Evolutionary conservation across 2,797 vertebrate species (phyloP), one percentile per base, ranked within the genome.

Genomic region (Eulemur albifrons): DNA sequence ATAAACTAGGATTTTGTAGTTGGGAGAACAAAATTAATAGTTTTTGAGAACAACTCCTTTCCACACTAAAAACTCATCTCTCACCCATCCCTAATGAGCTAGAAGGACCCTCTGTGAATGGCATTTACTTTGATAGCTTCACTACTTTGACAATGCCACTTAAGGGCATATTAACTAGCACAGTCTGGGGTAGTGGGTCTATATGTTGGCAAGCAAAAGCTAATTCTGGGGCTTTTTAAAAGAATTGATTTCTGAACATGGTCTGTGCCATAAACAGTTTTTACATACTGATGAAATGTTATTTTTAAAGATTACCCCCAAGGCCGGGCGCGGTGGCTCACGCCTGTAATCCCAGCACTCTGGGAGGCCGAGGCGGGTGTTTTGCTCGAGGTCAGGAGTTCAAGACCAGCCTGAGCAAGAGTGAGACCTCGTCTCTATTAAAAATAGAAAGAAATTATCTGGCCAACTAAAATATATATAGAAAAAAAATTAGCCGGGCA

Each of bases 221-320:
- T 80, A 85, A 76, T 80, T 95, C 81, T 75, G 50, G 69, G 77
- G 54, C 20, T 91, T 76, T 85, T 95, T 65, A 65, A 67, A 32
- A 92, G 50, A 83, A 94, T n/a, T 73, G 30, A 76, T 67, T 85
- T 84, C 35, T 63, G 27, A 77, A 70, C 69, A 57, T 3, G 15
- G 76, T 67, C 52, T 82, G 30, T 88, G 23, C 20, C 67, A 30
- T 52, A 27, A 45, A 67, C 2, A 48, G 77, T 35, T 88, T 80
- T 81, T 52, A 70, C 12, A 77, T n/a, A 70, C 18, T 43, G 57
- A 90, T 25, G 40, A 94, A 85, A 93, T 43, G 32, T 73, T 63
- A 61, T 54, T 32, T 84, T 81, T 54, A 77, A 73, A 5, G 14
- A 76, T 23, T 23, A 54, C 7, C 54, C 38, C 38, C 38, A 38